phyloP scores from a whole-genome alignment of 2,113 vertebrate species.

The Cygnus atratus region DNA sequence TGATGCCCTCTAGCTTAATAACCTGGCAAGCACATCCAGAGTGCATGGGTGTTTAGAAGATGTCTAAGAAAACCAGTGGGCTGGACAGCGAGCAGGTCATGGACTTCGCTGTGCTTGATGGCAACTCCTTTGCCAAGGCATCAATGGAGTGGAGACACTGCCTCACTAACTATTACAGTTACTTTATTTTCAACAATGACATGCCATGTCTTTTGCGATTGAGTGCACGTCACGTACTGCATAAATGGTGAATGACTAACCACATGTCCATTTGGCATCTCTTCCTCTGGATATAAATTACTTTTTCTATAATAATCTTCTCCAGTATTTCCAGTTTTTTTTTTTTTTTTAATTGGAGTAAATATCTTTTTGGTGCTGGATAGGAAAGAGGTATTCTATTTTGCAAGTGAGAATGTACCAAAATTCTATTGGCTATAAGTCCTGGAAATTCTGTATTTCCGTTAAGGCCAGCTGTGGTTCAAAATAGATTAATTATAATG shows the following conservation, averaged over 20 bases:
- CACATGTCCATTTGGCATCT: neutral
- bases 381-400: neutral
- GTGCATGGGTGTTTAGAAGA: neutral
- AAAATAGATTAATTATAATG: conserved; percentile 31
- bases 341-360: neutral
- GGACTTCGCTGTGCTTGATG: neutral
- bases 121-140: neutral
- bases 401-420: neutral
- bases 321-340: neutral
- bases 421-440: neutral
- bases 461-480: neutral
- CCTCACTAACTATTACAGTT: neutral
- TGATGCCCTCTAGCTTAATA: neutral
- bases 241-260: neutral
- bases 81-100: neutral
- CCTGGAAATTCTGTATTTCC: neutral
- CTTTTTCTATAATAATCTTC: neutral
- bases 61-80: fast-evolving
- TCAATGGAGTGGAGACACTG: neutral
- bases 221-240: neutral
- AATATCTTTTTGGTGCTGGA: neutral
- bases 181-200: neutral
- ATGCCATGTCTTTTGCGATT: neutral
- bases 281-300: conserved; percentile 20
- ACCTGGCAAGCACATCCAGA: neutral